Percentiles rank a stretch among this genome's conserved stretches.
phyloP scores from a whole-genome alignment of 2,797 vertebrate species.

The Zonotrichia albicollis region DNA sequence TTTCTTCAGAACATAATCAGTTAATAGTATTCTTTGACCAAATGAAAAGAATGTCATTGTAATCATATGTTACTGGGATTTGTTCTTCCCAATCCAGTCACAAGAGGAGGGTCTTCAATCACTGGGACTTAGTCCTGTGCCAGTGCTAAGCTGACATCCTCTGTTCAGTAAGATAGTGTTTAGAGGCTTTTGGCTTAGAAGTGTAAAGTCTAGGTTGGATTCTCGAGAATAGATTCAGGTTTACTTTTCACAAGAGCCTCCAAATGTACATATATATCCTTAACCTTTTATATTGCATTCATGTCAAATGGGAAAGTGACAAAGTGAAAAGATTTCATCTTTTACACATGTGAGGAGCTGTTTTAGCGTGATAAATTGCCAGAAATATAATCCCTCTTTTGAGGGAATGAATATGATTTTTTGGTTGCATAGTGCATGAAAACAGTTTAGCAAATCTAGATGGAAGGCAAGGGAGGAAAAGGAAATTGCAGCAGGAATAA shows the following conservation, averaged over 20 bases:
- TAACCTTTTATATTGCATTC: not conserved
- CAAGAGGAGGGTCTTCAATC: not conserved
- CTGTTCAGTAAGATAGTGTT: not conserved
- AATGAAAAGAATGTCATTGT: not conserved
- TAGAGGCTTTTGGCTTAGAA: not conserved
- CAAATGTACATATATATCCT: not conserved
- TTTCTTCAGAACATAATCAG: not conserved
- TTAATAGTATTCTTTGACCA: not conserved
- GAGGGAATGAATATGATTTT: not conserved
- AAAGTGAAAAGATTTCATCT: not conserved
- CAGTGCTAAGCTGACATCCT: not conserved
- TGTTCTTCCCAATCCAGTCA: not conserved
- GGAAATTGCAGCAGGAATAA: not conserved
- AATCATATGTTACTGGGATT: not conserved
- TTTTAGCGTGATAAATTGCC: not conserved
- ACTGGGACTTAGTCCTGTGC: not conserved
- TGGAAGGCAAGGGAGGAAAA: not conserved
- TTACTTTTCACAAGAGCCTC: not conserved
- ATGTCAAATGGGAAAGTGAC: not conserved
- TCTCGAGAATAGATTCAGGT: not conserved
- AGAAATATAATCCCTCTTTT: not conserved
- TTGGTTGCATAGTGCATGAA: not conserved
- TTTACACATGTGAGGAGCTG: not conserved
- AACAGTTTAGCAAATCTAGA: not conserved
- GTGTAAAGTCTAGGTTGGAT: not conserved